Conservation (phyloP, 2,113 vertebrate species). For the Chaenogobius annularis region DNA sequence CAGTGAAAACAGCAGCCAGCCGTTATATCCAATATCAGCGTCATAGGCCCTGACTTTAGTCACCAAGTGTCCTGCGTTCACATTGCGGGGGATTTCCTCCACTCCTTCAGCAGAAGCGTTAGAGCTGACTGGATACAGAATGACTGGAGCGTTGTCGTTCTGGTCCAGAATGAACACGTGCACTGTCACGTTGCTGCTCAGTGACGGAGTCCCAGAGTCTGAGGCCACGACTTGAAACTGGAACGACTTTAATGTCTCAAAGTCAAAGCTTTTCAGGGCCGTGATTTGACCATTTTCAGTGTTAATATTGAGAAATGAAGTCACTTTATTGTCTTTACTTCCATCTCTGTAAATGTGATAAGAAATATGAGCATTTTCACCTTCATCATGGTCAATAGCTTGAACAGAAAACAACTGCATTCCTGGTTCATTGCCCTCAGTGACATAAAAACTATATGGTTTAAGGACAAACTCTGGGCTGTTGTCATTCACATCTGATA, state of each 20-base stretch:
- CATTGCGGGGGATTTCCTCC: no score
- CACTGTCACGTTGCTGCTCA: constrained; percentile 37
- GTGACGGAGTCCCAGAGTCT: constrained; percentile 53
- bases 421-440: constrained; percentile 24
- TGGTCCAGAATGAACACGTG: constrained; percentile 49
- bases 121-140: constrained; percentile 38
- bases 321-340: neutral
- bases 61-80: no score
- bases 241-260: constrained; percentile 43
- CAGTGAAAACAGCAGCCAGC: constrained; percentile 56
- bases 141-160: constrained; percentile 53
- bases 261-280: constrained; percentile 58
- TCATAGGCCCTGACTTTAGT: no score
- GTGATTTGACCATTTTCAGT: neutral
- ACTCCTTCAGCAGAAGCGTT: no score
- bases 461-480: constrained; percentile 48
- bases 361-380: constrained; percentile 34
- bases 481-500: no score
- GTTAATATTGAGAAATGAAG: constrained; percentile 21
- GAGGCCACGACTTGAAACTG: constrained; percentile 23
- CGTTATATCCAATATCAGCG: no score
- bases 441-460: constrained; percentile 63
- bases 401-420: constrained; percentile 9
- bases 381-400: constrained; percentile 44
- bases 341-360: constrained; percentile 42